Base-by-base conservation (phyloP, 2,113 vertebrate species). In the Columbina picui region DNA sequence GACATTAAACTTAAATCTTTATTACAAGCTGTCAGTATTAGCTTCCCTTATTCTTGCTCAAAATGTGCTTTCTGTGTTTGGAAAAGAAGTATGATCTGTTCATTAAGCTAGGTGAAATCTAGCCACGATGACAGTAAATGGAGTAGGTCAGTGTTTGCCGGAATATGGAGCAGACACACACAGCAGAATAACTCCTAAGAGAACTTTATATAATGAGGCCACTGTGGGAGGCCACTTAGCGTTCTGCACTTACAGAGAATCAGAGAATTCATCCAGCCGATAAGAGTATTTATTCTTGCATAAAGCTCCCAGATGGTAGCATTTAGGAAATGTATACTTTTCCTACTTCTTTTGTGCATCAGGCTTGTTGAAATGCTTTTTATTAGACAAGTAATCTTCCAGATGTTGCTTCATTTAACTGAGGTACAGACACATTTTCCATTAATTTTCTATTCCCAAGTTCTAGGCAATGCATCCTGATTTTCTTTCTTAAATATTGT, bases 211-310 rank as follows among this genome's bases (percentile, higher is more conserved):
- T 89, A 92, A 95, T 16, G 71, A 87, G 83, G 52, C 29, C 71
- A 50, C 85, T 65, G 71, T n/a, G 50, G 68, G 85, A 87, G 76
- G 77, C 77, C 82, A 70, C 57, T 83, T 79, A 49, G 26, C 20
- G 50, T 56, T 89, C 50, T 38, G 52, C 14, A 34, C 27, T 92
- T 10, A 3, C 1, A 55, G 47, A 60, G 34, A 70, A 61, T 55
- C n/a, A 7, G 43, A 38, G 38, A 70, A 49, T 70, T 73, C 65
- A 36, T 70, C 47, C 64, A 93, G 55, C 47, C 1, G 1, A 32
- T 70, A 36, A 73, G 61, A 79, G 47, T 71, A 69, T 70, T 86
- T 94, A 49, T 89, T 90, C 57, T 89, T 94, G 77, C 85, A 80
- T 86, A 76, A 92, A 83, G 36, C 12, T 74, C 92, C 77, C 63